Percentiles rank a stretch among this genome's conserved stretches.
These are phyloP conservation scores for Petrocephalus zakoni DNA, from an alignment of 2,113 vertebrate species.

Conservation along the genomic window DNA sequence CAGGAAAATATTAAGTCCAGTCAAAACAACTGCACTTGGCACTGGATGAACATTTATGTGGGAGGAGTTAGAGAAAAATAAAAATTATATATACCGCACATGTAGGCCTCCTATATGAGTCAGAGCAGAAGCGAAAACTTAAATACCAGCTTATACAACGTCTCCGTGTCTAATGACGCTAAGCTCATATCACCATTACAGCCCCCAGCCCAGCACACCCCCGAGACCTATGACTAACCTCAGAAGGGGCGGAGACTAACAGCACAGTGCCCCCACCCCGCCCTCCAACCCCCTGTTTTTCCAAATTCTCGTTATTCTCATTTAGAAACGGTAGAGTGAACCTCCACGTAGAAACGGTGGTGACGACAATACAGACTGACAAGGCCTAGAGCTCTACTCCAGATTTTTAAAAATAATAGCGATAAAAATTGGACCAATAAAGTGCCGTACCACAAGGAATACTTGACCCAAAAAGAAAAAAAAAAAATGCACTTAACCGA, in stretches of 20 bases:
- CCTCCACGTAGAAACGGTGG: conserved; percentile 41
- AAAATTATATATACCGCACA: conserved; percentile 42
- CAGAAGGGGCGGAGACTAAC: conserved; percentile 44
- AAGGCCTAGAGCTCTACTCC: neutral
- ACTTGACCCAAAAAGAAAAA: conserved; percentile 26
- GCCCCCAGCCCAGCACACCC: too few species aligned
- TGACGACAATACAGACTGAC: conserved; percentile 30
- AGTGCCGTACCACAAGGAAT: neutral
- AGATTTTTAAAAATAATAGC: neutral
- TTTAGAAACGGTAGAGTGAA: conserved; percentile 8
- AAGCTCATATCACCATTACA: too few species aligned
- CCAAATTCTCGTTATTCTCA: conserved; percentile 26
- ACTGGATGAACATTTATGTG: conserved; percentile 63
- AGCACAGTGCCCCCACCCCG: conserved; percentile 56
- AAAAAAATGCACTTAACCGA: too few species aligned
- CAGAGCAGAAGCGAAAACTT: conserved; percentile 50
- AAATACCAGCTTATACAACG: conserved; percentile 55
- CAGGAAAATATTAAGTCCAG: conserved; percentile 57
- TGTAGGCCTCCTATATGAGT: conserved; percentile 56
- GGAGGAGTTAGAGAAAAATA: conserved; percentile 32
- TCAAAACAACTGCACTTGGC: conserved; percentile 75
- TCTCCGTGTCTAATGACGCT: conserved; percentile 41
- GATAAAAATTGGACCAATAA: neutral
- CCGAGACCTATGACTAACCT: conserved; percentile 23
- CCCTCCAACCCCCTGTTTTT: conserved; percentile 42